Base-by-base conservation (phyloP, 2,888 invertebrate genomes). In the Tachina fera region DNA sequence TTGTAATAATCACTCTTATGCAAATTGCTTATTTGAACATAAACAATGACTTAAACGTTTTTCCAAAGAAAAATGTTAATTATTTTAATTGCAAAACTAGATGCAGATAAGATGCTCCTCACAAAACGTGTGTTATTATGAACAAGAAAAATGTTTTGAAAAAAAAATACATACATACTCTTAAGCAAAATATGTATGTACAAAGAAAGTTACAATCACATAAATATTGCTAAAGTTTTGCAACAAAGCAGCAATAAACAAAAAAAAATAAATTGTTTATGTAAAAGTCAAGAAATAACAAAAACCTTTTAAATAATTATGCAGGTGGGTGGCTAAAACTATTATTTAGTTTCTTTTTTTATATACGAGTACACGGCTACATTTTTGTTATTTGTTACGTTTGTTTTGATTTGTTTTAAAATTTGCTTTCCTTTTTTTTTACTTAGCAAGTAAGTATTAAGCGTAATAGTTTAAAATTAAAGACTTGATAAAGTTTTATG, bases 401-500 rank as follows among this genome's bases (percentile, higher is more conserved):
- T 41, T 60, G 47, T 61, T 53, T 63, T 9, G 58, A 43, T 60
- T 60, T 43, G 8, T 31, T 78, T 68, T 74, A 11, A 58, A 31
- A 31, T 58, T 58, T 56, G 45, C 60, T 74, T 63, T 41, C 10
- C 51, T 74, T 67, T 53, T 67, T 53, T 45, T 58, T 31, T 16
- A 14, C 8, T 45, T 39, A 31, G 4, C n/a, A 14, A 9, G 14
- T 39, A 31, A 31, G 4, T 9, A 11, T 49, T 31, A 11, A 22
- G 31, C 51, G 51, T 53, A 70, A 61, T 14, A 53, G 19, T 72
- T 45, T 49, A 9, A 72, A 65, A 51, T 39, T 67, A 72, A 83
- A 77, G 65, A 77, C 65, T 45, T 58, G 77, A 56, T 72, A 72
- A 83, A 83, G 72, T 77, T 83, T 83, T 49, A 77, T 60, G 77